Evolutionary conservation across 2,888 invertebrate species (phyloP), one percentile per base, ranked within the genome.

Genomic region (Patella depressa): DNA sequence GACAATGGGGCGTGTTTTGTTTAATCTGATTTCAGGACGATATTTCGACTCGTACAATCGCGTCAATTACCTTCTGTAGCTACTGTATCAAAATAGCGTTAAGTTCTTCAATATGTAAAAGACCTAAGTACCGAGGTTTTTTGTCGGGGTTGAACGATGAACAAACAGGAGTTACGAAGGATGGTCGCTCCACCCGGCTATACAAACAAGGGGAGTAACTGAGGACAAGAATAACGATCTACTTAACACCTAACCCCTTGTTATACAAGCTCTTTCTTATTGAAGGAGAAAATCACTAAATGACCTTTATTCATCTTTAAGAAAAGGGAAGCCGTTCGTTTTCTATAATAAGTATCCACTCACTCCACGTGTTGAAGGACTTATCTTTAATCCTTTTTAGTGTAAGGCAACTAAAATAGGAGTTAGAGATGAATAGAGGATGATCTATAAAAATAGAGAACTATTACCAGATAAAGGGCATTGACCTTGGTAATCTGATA

Each of bases 131-230:
- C 45, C 45, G 9, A 65, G 19, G 24, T 65, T 24, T 14, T 65
- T 65, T 65, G 65, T 65, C 7, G 11, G 24, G 24, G 65, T 65
- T 12, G 65, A 24, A 65, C 19, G 65, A 24, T 24, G 11, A 65
- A 65, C 65, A 65, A 65, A 65, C 65, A 65, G 65, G 65, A 65
- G 65, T 65, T 65, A 65, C 65, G 65, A 65, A 65, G 65, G 19
- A 24, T 24, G 24, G 14, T 65, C 19, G 24, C 65, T 65, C 19
- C 65, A 65, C 65, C 65, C 65, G 3, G 19, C 65, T 65, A 65
- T 24, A 24, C 24, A 65, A 65, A 65, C 19, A 65, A 65, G 65
- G 65, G 65, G 65, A 65, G 65, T 65, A 65, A 65, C 65, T 65
- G 65, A 24, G 65, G 65, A 65, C 65, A 65, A 19, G 65, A 65